Evolutionary conservation across 1,140 invertebrate species (phyloP), one percentile per base, ranked within the genome.

Genomic region (Polyergus mexicanus): DNA sequence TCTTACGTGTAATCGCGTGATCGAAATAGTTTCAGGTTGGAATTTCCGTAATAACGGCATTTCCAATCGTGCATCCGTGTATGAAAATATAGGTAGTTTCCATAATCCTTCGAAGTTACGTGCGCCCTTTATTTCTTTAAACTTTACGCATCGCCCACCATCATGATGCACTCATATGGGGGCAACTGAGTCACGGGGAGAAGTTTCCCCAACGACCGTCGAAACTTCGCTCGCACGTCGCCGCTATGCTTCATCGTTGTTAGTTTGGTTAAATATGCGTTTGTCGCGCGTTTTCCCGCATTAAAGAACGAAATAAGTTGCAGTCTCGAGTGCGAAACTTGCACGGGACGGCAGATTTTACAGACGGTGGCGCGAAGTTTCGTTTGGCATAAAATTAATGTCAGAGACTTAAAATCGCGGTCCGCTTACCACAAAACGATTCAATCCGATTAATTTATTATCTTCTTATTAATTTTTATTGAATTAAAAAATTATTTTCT

Each of bases 261-360:
- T 86, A 86, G 75, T 62, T 44, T 60, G 76, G 68, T 86, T 88
- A 81, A 86, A 88, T 44, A 83, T 71, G 68, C 78, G 54, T 83
- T 83, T 72, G 78, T 72, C 78, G 19, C 68, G 78, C 47, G 47
- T 51, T 25, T 44, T 19, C 51, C 77, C 81, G 75, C 81, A 85
- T 80, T 13, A 86, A 89, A 85, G 77, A 72, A 87, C 77, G 47
- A 66, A 89, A 84, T 76, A 74, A 84, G 87, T 85, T 88, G 78
- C 68, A 87, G 85, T 86, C 86, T 76, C 89, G 41, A 35, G 38
- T n/a, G 13, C 13, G 56, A 68, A 83, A 72, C 22, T 83, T 83
- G 25, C 28, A n/a, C 66, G 38, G 11, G 16, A 10, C 32, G 32
- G n/a, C 22, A 62, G 54, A 83, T 83, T 83, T 83, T 83, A 83